Evolutionary conservation across 2,797 vertebrate species (phyloP), one percentile per base, ranked within the genome.

Genomic region (Cercopithecus diana): DNA sequence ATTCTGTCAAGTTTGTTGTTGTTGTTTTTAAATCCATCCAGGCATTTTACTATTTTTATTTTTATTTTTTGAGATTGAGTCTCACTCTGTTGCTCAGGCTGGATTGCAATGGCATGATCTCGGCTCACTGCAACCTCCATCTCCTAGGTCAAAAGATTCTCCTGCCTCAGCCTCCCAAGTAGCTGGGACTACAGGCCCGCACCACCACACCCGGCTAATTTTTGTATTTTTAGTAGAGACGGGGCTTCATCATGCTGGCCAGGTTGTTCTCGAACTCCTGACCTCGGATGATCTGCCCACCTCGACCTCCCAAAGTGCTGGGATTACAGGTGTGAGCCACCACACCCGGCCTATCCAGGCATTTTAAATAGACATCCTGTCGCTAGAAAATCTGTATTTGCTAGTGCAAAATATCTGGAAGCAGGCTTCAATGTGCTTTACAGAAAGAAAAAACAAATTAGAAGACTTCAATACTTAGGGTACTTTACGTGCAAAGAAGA

Each of bases 361-460:
- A 77, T 64, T 80, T 95, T 55, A 93, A 86, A 93, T 28, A 93
- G 77, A 45, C 15, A 33, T 50, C 58, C 87, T 73, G 6, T 64
- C 67, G 93, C 61, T 75, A 80, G 80, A 90, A 94, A 89, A 85
- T 57, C 75, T 43, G 50, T 22, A 84, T 84, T 87, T 33, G 41
- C 41, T 93, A 28, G 24, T 50, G 41, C 2, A 48, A 67, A 87
- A 41, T n/a, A 87, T 50, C 58, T 90, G 52, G 26, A 83, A 43
- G 67, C 10, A 81, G 84, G 57, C 43, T 75, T 77, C 43, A 79
- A 10, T n/a, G 17, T 57, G 76, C 17, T 96, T 76, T 95, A 41
- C 76, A 84, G 28, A 89, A 93, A 95, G 61, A 81, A 95, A 95
- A 94, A 75, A 6, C 28, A 55, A 64, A 80, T 36, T 36, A 80